Evolutionary conservation across 2,113 vertebrate species (phyloP).

Genomic region (Bubo bubo): DNA sequence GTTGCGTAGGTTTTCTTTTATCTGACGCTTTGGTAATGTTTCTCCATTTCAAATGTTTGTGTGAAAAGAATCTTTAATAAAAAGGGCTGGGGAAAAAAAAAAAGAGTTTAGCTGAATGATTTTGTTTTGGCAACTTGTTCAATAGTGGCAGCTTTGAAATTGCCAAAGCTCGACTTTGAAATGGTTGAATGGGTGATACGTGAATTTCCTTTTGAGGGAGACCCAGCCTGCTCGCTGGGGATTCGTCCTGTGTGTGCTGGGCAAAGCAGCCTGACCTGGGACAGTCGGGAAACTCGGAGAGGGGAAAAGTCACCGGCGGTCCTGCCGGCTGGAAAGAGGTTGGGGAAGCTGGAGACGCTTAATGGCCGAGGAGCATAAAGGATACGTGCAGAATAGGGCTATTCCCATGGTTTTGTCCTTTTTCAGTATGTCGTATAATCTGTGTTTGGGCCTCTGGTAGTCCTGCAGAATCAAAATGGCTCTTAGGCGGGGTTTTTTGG

Average conservation of each 20-base stretch:
- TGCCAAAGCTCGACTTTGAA: neutral
- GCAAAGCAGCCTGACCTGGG: neutral
- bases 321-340: neutral
- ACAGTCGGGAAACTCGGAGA: neutral
- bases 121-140: slow-evolving; percentile 50
- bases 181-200: neutral
- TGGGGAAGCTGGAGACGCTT: neutral
- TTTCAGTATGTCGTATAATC: fast-evolving
- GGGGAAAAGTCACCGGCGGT: fast-evolving
- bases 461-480: neutral
- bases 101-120: neutral
- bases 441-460: neutral
- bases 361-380: fast-evolving
- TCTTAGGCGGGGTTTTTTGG: neutral
- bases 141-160: slow-evolving; percentile 29
- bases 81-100: neutral
- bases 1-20: neutral
- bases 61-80: slow-evolving; percentile 4
- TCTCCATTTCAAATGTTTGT: neutral
- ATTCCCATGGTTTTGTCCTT: neutral
- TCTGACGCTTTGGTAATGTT: neutral
- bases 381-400: fast-evolving
- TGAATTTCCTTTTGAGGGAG: neutral
- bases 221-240: fast-evolving
- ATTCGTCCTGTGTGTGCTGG: neutral